Evolutionary conservation across 1,140 invertebrate genomes (phyloP), one percentile per base, ranked within the genome.

Genomic region (Drosophila serrata): DNA sequence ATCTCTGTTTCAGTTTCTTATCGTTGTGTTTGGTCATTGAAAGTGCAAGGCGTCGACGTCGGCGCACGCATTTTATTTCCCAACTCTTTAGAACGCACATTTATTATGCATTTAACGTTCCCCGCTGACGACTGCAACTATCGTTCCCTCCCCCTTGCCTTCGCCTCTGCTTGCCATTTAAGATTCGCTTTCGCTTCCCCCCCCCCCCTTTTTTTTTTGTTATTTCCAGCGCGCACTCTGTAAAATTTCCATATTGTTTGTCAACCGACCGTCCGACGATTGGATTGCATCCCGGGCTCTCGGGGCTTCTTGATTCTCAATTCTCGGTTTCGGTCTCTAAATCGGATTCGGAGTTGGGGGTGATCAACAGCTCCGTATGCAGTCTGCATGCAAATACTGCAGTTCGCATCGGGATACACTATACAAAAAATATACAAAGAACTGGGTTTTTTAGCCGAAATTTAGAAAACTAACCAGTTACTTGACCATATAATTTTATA

Each of bases 41-140:
- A 80, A 87, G 85, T 88, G 84, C 80, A 88, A 75, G 74, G 80
- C 79, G 82, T 75, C 69, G 53, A 64, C 56, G 79, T 61, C 57
- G 75, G 55, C 55, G 80, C 80, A 87, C 84, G 84, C 84, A 87
- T 87, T 78, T 88, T 65, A 73, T 73, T 80, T 70, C 75, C 57
- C 65, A 82, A 80, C 67, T 67, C 80, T 67, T 75, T 60, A 80
- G 64, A 85, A 75, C 81, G 51, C 85, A 80, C 81, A 90, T 90
- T 90, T 90, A 81, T 90, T 90, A 90, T 90, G 85, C 85, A 90
- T 90, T 90, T 90, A 90, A 81, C 85, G 85, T 90, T 79, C 68
- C 68, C 76, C 56, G 63, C 45, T 75, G 61, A 48, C 72, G 63
- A 64, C 69, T 82, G 75, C 75, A 81, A 69, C 74, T 61, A 59